A percentile compares a stretch with the other conserved stretches of the same genome.
These are phyloP conservation scores for Sciaenops ocellatus DNA, from an alignment of 2,797 vertebrate genomes.

Conservation along the genomic window DNA sequence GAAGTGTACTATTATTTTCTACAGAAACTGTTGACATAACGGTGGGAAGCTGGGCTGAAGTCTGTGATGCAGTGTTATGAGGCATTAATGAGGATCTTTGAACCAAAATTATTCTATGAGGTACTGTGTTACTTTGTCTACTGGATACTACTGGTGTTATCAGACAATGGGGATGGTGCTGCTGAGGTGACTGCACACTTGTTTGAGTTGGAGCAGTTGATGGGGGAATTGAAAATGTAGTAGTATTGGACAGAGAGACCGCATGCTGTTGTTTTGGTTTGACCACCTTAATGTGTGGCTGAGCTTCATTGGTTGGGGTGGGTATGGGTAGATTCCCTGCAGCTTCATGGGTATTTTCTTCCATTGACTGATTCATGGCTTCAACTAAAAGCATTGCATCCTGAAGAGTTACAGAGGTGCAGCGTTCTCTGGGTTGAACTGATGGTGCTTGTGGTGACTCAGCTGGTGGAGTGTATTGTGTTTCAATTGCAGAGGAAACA, in stretches of 20 bases:
- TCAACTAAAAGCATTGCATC: slow-evolving; percentile 80
- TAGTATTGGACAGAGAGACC: background rate
- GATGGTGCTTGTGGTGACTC: slow-evolving; percentile 13
- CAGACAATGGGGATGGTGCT: background rate
- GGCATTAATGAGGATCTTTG: slow-evolving; percentile 19
- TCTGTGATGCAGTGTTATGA: background rate
- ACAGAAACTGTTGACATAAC: slow-evolving; percentile 26
- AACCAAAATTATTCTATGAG: slow-evolving; percentile 50
- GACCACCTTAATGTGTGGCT: background rate
- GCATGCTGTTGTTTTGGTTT: background rate
- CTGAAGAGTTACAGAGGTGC: slow-evolving; percentile 64
- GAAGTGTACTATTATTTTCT: slow-evolving; percentile 2
- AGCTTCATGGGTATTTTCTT: slow-evolving; percentile 8
- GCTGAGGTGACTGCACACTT: background rate
- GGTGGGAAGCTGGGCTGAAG: slow-evolving; percentile 10
- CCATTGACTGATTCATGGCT: slow-evolving; percentile 71
- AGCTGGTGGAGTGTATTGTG: background rate
- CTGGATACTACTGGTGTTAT: background rate
- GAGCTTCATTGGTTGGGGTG: background rate
- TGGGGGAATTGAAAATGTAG: background rate
- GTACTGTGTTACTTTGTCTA: background rate
- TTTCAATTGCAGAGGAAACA: slow-evolving; percentile 2
- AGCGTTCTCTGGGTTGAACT: slow-evolving; percentile 18
- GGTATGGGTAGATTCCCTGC: background rate
- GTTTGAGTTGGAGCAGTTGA: slow-evolving; percentile 28